phyloP scores from a whole-genome alignment of 2,888 invertebrate genomes.

The Hecatera dysodea region DNA sequence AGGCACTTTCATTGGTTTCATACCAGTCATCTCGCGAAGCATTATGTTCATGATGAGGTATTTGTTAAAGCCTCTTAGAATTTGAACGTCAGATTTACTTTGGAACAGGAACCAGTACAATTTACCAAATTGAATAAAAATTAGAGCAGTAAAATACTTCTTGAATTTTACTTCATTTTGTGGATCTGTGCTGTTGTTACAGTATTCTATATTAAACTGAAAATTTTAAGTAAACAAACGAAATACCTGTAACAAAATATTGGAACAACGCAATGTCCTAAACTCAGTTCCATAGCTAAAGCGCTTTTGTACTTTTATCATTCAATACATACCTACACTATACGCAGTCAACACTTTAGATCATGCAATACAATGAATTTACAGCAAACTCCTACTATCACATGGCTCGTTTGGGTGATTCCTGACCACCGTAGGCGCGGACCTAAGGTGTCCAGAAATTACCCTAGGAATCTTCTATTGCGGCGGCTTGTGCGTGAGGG shows the following conservation, averaged over 20 bases:
- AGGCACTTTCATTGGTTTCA: slow-evolving; percentile 74
- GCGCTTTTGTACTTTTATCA: slow-evolving; percentile 11
- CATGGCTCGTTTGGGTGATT: slow-evolving; percentile 28
- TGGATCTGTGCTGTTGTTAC: neutral
- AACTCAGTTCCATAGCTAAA: neutral
- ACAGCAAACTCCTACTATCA: slow-evolving; percentile 4
- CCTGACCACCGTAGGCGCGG: no score
- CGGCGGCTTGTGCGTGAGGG: no score
- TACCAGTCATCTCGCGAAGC: slow-evolving; percentile 57
- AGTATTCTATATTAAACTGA: slow-evolving; percentile 4
- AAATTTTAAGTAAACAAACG: neutral
- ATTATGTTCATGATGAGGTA: slow-evolving; percentile 25
- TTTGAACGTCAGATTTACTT: neutral
- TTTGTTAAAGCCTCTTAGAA: slow-evolving; percentile 3
- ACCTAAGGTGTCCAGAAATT: no score
- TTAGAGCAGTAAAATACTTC: neutral
- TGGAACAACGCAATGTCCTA: neutral
- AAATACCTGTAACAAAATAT: neutral
- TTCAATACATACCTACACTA: slow-evolving; percentile 10
- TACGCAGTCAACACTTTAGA: slow-evolving; percentile 23
- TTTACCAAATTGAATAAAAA: neutral
- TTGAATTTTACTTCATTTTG: neutral
- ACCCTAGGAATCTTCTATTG: no score
- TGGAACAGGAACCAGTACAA: neutral
- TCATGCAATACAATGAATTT: slow-evolving; percentile 36